A percentile compares a stretch with the other conserved stretches of the same genome.
Evolutionary conservation across 2,888 invertebrate species (phyloP).

Genomic region (Stratiomys singularior): DNA sequence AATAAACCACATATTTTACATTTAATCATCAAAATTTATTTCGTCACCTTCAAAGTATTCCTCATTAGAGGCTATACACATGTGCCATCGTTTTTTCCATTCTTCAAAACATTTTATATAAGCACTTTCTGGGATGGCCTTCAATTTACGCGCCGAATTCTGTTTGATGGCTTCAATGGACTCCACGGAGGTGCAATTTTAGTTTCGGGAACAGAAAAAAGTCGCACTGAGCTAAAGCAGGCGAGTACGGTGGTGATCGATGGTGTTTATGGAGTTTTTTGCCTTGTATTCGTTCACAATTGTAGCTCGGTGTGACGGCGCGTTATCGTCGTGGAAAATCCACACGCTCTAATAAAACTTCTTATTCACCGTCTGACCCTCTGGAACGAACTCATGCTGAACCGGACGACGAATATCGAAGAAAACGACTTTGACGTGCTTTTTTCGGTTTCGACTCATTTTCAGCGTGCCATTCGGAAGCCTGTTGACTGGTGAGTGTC

Average conservation of each 20-base stretch:
- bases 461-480: not conserved
- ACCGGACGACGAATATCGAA: not conserved
- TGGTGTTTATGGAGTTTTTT: not conserved
- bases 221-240: not conserved
- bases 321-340: not conserved
- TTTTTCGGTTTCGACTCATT: not conserved
- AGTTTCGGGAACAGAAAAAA: not conserved
- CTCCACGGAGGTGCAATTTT: not conserved
- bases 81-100: no score
- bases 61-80: no score
- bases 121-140: not conserved
- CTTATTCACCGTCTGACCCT: not conserved
- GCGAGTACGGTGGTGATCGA: not conserved
- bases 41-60: no score
- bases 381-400: not conserved
- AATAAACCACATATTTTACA: no score
- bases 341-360: not conserved
- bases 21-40: no score
- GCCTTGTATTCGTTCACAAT: not conserved
- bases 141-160: not conserved
- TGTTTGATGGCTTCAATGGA: no score
- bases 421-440: not conserved
- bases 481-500: no score
- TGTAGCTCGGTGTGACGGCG: not conserved
- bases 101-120: no score